Evolutionary conservation across 2,113 vertebrate genomes (phyloP), one percentile per base, ranked within the genome.

Genomic region (Pterophyllum scalare): DNA sequence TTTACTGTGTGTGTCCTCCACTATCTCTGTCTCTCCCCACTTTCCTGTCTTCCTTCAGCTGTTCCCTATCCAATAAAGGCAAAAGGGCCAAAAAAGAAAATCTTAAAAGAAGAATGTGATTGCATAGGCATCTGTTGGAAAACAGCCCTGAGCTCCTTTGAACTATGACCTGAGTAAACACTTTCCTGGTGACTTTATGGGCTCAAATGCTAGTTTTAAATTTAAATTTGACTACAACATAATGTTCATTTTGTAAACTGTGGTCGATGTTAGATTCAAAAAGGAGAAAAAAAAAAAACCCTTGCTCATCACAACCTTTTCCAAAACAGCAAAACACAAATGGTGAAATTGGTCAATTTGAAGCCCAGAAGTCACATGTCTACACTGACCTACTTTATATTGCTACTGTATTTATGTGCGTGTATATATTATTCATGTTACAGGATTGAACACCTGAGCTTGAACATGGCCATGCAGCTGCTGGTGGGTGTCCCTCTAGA

Each of bases 401-500:
- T 70, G 65, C 24, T 49, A 24, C 54, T 24, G 35, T 58, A 31
- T 8, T 35, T 12, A 54, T 43, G 64, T 35, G 24, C 85, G 26
- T 75, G 24, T 95, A 52, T 70, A 13, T 70, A 52, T 31, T 52
- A 28, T 72, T 72, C 94, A 87, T 94, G n/a, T 93, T 75, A 35
- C 95, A 99, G 98, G 93, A 97, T 99, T 92, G 98, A 99, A 91
- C 98, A 99, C 90, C 94, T 99, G 87, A 97, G 97, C 82, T 96
- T 99, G 87, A 99, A 98, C 60, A 97, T 99, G 96, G 96, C 96
- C 83, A 97, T 99, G 95, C 98, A 99, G 94, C 97, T 99, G 89
- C 94, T 99, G 92, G 98, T 99, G 83, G 98, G 98, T 43, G 97
- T 99, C 82, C 98, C 98, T 20, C 94, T 99, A 90, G 98, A 99